Percentiles rank a stretch among this genome's conserved stretches.
Evolutionary conservation across 2,888 invertebrate genomes (phyloP).

Genomic region (Agelastica alni): DNA sequence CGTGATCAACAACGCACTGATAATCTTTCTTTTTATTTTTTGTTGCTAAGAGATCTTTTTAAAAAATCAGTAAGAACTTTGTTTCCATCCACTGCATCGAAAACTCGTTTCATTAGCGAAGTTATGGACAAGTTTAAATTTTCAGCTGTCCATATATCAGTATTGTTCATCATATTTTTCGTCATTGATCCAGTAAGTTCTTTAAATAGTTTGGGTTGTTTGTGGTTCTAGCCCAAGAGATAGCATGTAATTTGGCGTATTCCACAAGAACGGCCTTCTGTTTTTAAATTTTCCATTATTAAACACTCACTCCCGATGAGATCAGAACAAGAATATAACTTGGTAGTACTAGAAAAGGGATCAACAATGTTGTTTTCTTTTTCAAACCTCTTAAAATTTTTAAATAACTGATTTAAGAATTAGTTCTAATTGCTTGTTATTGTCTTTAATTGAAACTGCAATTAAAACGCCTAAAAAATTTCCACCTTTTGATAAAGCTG

Average conservation of each 20-base stretch:
- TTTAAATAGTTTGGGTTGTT: slow-evolving; percentile 39
- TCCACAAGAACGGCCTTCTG: slow-evolving; percentile 41
- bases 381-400: slow-evolving; percentile 41
- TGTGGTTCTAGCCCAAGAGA: slow-evolving; percentile 42
- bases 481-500: slow-evolving; percentile 31
- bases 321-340: slow-evolving; percentile 22
- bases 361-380: slow-evolving; percentile 22
- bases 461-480: slow-evolving; percentile 40
- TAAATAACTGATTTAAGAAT: slow-evolving; percentile 46
- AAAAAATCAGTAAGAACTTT: background rate
- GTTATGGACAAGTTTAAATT: background rate
- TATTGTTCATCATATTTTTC: background rate
- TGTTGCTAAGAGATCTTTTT: background rate
- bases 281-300: slow-evolving; percentile 44
- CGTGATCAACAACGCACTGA: slow-evolving; percentile 36
- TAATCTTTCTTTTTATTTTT: background rate
- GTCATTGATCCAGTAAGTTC: slow-evolving; percentile 15
- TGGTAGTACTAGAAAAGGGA: slow-evolving; percentile 16
- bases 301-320: slow-evolving; percentile 33
- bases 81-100: slow-evolving; percentile 1
- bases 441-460: slow-evolving; percentile 25
- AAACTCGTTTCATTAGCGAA: background rate
- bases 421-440: slow-evolving; percentile 27
- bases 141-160: background rate
- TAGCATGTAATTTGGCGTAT: slow-evolving; percentile 47